Evolutionary conservation across 2,797 vertebrate species (phyloP).

Genomic region (Alcedo quadribrachys): DNA sequence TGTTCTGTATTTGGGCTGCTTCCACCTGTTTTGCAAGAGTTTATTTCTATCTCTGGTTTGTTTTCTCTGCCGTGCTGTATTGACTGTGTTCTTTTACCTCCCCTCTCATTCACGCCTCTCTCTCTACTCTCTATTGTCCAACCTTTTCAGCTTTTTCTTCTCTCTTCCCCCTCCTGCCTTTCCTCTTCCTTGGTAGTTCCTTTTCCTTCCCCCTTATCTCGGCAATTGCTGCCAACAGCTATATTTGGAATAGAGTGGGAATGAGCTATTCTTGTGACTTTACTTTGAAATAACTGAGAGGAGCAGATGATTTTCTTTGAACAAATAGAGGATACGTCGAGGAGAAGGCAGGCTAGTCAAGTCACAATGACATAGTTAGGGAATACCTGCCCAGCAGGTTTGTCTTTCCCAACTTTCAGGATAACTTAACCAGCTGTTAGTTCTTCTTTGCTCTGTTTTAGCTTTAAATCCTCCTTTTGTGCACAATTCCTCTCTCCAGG

Average conservation of each 20-base stretch:
- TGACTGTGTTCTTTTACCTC: conserved; percentile 1
- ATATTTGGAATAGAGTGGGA: conserved; percentile 74
- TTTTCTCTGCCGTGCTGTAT: not conserved
- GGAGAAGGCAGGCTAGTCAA: conserved; percentile 38
- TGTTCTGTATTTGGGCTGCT: not conserved
- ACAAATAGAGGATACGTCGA: conserved; percentile 26
- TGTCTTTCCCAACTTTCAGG: not conserved
- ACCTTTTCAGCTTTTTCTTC: not conserved
- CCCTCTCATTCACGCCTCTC: not conserved
- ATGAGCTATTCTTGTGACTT: conserved; percentile 73
- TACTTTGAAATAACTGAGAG: conserved; percentile 66
- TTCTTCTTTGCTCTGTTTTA: not conserved
- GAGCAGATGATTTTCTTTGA: conserved; percentile 61
- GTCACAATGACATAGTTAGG: conserved; percentile 32
- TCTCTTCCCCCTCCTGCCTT: conserved; percentile 20
- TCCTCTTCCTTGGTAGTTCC: conserved; percentile 61
- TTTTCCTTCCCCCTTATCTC: conserved; percentile 63
- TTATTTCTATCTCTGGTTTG: conserved; percentile 4
- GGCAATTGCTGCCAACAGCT: conserved; percentile 64
- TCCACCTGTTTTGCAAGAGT: conserved; percentile 5
- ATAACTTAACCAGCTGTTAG: not conserved
- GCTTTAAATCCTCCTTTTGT: conserved; percentile 3
- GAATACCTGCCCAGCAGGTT: conserved; percentile 61
- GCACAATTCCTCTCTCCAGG: not conserved
- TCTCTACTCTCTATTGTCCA: not conserved